These are phyloP conservation scores for Leptinotarsa haldemani DNA, from an alignment of 2,888 invertebrate genomes.

Conservation along the genomic window DNA sequence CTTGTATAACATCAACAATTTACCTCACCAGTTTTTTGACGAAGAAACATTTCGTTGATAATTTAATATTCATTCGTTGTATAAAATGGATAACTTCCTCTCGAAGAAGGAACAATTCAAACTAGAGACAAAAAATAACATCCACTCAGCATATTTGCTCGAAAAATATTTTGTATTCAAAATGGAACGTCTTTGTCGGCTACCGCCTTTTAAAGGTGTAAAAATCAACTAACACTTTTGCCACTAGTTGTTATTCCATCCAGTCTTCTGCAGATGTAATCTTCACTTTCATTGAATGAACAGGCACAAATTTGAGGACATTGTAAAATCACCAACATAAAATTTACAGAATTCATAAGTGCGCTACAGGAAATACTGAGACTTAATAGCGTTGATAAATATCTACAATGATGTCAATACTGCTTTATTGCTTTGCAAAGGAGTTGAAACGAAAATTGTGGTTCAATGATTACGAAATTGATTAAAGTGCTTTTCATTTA, in stretches of 20 bases:
- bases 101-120: conserved; percentile 18
- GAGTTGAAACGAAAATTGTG: too few relatives aligned
- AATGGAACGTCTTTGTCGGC: conserved; percentile 36
- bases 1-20: neutral
- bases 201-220: conserved; percentile 33
- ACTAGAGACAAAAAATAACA: conserved; percentile 7
- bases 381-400: too few relatives aligned
- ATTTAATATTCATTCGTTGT: neutral
- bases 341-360: too few relatives aligned
- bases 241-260: conserved; percentile 37
- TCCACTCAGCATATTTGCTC: conserved; percentile 4
- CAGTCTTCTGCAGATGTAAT: conserved; percentile 26
- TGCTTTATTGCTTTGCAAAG: too few relatives aligned
- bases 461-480: too few relatives aligned
- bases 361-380: too few relatives aligned
- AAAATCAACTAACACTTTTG: conserved; percentile 30
- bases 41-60: neutral
- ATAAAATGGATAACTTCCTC: conserved; percentile 15
- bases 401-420: too few relatives aligned
- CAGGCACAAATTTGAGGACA: neutral
- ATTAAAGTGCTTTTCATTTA: too few relatives aligned
- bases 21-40: neutral
- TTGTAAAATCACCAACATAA: neutral
- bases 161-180: conserved; percentile 28
- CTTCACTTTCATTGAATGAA: neutral